Conservation (phyloP, 1,140 invertebrate species). For the Chrysomallon squamiferum region DNA sequence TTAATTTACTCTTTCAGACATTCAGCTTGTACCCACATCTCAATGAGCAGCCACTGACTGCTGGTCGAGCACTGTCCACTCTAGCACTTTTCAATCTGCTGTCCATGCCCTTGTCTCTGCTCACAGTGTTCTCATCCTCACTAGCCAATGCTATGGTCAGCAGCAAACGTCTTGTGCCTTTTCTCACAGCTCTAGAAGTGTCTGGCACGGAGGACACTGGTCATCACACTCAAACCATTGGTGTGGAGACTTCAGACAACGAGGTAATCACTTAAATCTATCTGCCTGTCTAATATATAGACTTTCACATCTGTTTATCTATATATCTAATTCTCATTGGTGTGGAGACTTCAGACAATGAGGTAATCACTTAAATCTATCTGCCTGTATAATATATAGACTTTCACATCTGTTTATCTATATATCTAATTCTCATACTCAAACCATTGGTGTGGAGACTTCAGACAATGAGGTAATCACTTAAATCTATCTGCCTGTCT, state of each 20-base stretch:
- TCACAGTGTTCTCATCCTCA: constrained; percentile 96
- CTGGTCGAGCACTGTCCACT: constrained; percentile 84
- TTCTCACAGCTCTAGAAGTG: constrained; percentile 51
- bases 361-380: no score
- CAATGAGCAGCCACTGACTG: constrained; percentile 67
- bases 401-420: no score
- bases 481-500: no score
- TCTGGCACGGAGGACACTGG: constrained; percentile 61
- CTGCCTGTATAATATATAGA: no score
- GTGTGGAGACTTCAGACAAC: constrained; percentile 21
- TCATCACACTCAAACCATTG: constrained; percentile 23
- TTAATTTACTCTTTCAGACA: no score
- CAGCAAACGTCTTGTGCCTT: constrained; percentile 57
- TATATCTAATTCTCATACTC: no score
- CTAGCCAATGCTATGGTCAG: constrained; percentile 82
- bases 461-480: constrained; percentile 12
- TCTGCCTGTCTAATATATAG: no score
- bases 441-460: constrained; percentile 31
- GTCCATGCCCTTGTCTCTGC: constrained; percentile 90
- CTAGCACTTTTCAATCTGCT: constrained; percentile 94
- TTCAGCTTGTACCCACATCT: constrained; percentile 61
- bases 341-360: constrained; percentile 20
- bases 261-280: no score
- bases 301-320: no score
- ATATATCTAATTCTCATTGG: no score